Evolutionary conservation across 1,140 invertebrate genomes (phyloP).

Genomic region (Diploscapter pachys): DNA sequence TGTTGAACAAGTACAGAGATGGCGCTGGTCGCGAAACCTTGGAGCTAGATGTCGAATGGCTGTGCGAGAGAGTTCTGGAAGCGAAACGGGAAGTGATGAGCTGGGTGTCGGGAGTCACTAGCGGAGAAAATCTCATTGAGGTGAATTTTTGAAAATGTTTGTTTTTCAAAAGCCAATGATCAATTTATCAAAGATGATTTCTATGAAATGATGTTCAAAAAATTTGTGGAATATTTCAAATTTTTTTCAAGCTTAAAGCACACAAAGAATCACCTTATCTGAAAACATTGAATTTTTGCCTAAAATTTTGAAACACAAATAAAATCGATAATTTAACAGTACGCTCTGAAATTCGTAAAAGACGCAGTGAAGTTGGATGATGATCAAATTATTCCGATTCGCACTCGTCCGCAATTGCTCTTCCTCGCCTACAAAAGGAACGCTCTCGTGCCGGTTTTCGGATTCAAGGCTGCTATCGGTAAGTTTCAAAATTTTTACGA

Average conservation of each 20-base stretch:
- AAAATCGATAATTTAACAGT: background rate
- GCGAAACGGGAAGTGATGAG: constrained; percentile 20
- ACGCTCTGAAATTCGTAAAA: constrained; percentile 20
- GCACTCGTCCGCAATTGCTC: constrained; percentile 15
- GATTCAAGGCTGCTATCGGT: constrained; percentile 25
- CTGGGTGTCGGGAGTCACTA: constrained; percentile 2
- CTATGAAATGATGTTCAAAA: background rate
- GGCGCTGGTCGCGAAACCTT: constrained; percentile 1
- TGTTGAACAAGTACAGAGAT: constrained; percentile 12
- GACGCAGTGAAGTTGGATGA: constrained; percentile 11
- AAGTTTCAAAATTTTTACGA: background rate
- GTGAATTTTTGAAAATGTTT: constrained; percentile 9
- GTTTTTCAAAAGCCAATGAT: background rate
- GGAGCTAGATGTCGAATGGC: constrained; percentile 27
- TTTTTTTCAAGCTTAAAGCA: background rate
- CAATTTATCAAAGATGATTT: background rate
- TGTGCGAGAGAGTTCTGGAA: constrained; percentile 17
- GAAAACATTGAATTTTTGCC: background rate
- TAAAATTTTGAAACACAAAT: no score
- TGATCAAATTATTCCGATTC: constrained; percentile 3
- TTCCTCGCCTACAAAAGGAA: constrained; percentile 25
- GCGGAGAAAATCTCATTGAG: background rate
- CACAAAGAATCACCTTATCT: background rate
- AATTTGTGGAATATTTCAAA: background rate
- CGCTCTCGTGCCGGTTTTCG: constrained; percentile 12